Conservation (phyloP, 2,113 vertebrate species). For the Clinocottus analis region DNA sequence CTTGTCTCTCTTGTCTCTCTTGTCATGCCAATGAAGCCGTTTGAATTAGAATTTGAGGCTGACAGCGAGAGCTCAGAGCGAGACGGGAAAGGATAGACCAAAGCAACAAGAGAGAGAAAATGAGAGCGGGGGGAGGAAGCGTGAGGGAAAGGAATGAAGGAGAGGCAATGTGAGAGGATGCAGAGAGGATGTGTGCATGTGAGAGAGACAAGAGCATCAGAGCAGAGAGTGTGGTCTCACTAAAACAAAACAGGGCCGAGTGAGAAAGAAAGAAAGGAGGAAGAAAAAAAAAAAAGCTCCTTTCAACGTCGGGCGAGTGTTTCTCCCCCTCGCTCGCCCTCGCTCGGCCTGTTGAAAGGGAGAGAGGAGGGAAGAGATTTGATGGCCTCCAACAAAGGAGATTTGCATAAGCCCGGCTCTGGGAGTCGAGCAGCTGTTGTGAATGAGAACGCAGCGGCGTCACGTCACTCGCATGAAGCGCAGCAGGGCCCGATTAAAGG, state of each 20-base stretch:
- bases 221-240: conserved; percentile 55
- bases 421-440: conserved; percentile 84
- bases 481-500: conserved; percentile 82
- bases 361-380: conserved; percentile 73
- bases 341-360: conserved; percentile 70
- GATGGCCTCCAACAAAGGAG: conserved; percentile 81
- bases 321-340: conserved; percentile 54
- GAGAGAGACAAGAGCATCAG: conserved; percentile 26
- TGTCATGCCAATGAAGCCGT: conserved; percentile 82
- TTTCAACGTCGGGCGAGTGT: conserved; percentile 66
- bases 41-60: conserved; percentile 77
- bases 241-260: conserved; percentile 69
- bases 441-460: conserved; percentile 80
- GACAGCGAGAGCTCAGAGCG: conserved; percentile 58
- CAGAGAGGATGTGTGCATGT: conserved; percentile 29
- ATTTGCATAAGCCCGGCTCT: conserved; percentile 85
- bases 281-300: conserved; percentile 43
- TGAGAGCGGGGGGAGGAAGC: conserved; percentile 42
- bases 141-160: conserved; percentile 40
- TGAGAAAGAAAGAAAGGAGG: conserved; percentile 23
- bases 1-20: too few species aligned
- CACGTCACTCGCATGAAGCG: conserved; percentile 73
- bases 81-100: conserved; percentile 35
- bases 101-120: conserved; percentile 15
- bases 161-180: conserved; percentile 33